Evolutionary conservation across 2,888 invertebrate species (phyloP), one percentile per base, ranked within the genome.

Genomic region (Mimumesa dahlbomi): DNA sequence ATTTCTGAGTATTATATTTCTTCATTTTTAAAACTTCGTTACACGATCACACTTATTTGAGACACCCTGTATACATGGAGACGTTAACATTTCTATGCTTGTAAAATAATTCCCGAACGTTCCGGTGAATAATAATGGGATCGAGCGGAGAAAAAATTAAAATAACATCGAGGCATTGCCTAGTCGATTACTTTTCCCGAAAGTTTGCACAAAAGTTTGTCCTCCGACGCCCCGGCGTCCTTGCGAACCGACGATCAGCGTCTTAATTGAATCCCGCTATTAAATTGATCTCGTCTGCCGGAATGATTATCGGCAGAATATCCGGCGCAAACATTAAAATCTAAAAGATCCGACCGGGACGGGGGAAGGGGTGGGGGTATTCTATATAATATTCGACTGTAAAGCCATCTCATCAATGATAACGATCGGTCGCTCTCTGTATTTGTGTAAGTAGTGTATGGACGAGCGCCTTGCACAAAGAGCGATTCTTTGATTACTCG

Each of bases 401-500:
- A 40, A 54, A 65, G 46, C 65, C 54, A 57, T 53, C 61, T 45
- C 66, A 54, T 66, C 57, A 57, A 56, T 66, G 70, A 62, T 66
- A 71, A 71, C 56, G 57, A 62, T 62, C 56, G 57, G 57, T 62
- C 56, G 46, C 22, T 45, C 52, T 50, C 38, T 50, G 56, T 65
- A 61, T 61, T 50, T 56, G 52, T 19, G 49, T 61, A 65, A 65
- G 57, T 64, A 50, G 48, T 42, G 61, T 52, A 69, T 54, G 63
- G 71, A 58, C 58, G 70, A 71, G 59, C 69, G 48, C 73, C 65
- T 65, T 62, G 64, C 69, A 62, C 69, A 69, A 69, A 73, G 71
- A 58, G 71, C 58, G 66, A 54, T 62, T 54, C 71, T 67, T 73
- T 73, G 73, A 73, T 65, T 73, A 69, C 73, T 73, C 69, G 69